phyloP scores from a whole-genome alignment of 1,140 invertebrate species.

The Thaumatotibia leucotreta region DNA sequence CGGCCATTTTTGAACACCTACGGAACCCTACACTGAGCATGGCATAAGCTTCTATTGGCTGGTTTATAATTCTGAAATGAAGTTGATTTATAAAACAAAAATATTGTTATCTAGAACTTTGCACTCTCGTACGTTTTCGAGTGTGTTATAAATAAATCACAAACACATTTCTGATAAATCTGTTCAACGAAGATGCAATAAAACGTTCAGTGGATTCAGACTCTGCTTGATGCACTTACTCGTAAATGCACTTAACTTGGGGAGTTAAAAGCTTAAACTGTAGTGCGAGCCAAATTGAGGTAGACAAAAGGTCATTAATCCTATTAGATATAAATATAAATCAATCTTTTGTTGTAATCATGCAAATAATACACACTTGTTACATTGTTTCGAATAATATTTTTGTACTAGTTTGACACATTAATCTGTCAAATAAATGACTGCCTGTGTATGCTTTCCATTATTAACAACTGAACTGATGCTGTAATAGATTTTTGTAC shows the following conservation, averaged over 20 bases:
- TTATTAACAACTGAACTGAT: too few species aligned
- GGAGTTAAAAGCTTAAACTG: slow-evolving; percentile 50
- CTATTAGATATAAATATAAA: not conserved
- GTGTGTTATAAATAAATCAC: slow-evolving; percentile 22
- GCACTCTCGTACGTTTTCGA: not conserved
- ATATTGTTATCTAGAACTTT: not conserved
- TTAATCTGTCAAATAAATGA: not conserved
- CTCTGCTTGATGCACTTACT: slow-evolving; percentile 53
- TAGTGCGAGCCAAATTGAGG: not conserved
- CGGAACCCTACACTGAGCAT: too few species aligned
- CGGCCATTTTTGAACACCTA: too few species aligned
- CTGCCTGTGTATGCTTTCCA: not conserved
- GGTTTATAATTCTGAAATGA: too few species aligned
- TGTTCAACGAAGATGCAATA: slow-evolving; percentile 43
- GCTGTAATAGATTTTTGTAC: too few species aligned
- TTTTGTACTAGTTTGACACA: not conserved
- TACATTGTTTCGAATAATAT: not conserved
- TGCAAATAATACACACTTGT: not conserved
- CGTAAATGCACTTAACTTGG: slow-evolving; percentile 67
- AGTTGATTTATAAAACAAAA: not conserved
- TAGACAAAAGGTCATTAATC: not conserved
- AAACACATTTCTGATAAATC: slow-evolving; percentile 41
- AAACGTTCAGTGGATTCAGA: slow-evolving; percentile 47
- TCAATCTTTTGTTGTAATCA: not conserved
- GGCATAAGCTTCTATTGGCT: too few species aligned